Evolutionary conservation across 2,797 vertebrate species (phyloP).

Genomic region (Chiloscyllium punctatum): DNA sequence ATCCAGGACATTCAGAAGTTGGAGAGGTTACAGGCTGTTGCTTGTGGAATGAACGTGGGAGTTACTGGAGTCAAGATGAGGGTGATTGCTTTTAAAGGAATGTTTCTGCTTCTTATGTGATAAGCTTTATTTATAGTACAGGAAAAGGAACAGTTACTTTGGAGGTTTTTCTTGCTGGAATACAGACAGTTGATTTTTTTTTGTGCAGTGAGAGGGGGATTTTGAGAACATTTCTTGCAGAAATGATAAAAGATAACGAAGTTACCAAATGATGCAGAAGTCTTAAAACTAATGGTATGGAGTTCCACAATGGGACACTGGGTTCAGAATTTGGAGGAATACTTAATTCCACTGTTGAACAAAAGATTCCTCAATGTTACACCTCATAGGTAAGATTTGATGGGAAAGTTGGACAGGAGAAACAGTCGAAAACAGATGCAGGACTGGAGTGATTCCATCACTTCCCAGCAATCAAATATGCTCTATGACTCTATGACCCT

Average conservation of each 20-base stretch:
- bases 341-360: neutral
- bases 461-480: neutral
- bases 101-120: neutral
- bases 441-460: neutral
- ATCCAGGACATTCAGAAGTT: neutral
- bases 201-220: neutral
- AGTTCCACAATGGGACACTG: neutral
- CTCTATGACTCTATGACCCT: neutral
- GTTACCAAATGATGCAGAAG: neutral
- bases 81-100: neutral
- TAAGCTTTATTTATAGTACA: neutral
- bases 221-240: neutral
- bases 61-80: neutral
- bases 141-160: neutral
- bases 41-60: neutral
- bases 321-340: neutral
- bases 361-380: neutral
- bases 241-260: neutral
- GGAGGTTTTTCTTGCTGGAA: neutral
- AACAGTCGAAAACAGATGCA: neutral
- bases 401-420: neutral
- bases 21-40: neutral
- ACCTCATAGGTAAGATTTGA: neutral
- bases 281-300: neutral
- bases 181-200: neutral